Percentiles rank a stretch among this genome's conserved stretches.
phyloP scores from a whole-genome alignment of 2,113 vertebrate genomes.

The Pelecanoides urinatrix region DNA sequence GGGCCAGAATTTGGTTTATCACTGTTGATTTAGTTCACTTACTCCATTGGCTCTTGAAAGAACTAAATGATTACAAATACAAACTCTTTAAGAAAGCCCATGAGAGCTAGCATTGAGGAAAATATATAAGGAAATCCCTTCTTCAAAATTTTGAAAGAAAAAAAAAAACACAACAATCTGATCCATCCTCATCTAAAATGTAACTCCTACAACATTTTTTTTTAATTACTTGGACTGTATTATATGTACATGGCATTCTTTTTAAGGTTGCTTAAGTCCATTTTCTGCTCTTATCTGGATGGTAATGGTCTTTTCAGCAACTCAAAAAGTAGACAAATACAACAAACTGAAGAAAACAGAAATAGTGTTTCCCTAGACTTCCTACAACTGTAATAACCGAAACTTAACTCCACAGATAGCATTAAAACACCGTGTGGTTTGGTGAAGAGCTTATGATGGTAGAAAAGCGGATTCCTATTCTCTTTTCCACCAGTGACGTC shows the following conservation, averaged over 20 bases:
- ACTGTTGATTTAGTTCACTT: neutral
- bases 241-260: neutral
- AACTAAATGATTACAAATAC: neutral
- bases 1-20: neutral
- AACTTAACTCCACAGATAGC: neutral
- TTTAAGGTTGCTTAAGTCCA: neutral
- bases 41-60: neutral
- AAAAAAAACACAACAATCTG: neutral
- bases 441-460: neutral
- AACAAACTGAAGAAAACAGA: neutral
- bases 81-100: neutral
- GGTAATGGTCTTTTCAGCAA: neutral
- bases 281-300: neutral
- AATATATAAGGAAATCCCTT: neutral
- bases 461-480: neutral
- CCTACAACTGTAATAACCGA: neutral
- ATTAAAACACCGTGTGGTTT: neutral
- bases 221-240: neutral
- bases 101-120: neutral
- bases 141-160: neutral
- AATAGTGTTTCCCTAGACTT: neutral
- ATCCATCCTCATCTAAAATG: neutral
- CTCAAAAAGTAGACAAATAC: neutral
- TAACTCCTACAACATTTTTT: neutral
- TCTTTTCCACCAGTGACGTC: neutral